Base-by-base conservation (phyloP, 2,888 invertebrate genomes). In the Omphaloscelis lunosa region DNA sequence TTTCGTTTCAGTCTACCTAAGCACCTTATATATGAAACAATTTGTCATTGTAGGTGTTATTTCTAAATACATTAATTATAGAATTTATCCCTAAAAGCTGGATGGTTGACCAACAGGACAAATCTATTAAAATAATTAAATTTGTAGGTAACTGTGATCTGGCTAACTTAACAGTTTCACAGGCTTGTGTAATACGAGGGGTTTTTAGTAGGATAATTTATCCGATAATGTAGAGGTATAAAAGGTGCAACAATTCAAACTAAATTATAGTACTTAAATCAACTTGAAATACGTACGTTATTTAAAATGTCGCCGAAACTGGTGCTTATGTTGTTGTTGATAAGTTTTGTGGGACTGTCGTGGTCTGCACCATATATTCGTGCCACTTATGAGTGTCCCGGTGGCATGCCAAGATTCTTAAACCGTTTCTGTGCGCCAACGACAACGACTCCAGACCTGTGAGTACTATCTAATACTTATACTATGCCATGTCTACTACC, bases 261-360 rank as follows among this genome's bases (percentile, higher is more conserved):
- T 34, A 1, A 11, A 56, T 0, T 3, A 15, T 27, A 53, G 39
- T 56, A 12, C 23, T 61, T 23, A 45, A 29, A 45, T 45, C 0
- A 27, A 9, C 2, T 41, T 58, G 20, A 23, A 29, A 11, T 15
- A 70, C 3, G 41, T 17, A 34, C 4, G 70, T 20, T 71, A 12
- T 65, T 39, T n/a, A 71, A 65, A 1, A 71, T 74, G 74, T 62
- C 73, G 61, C 20, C 29, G 1, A 75, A 73, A 73, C n/a, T 75
- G 11, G 9, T 51, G 29, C 0, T 61, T 9, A 8, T 75, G 27
- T 23, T 75, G 39, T 23, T 75, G 8, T 39, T 75, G 51, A 61
- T 75, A 12, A 75, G 48, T 39, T 72, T 72, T 23, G 15, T 74
- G 1, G 72, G 72, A 17, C 5, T 59, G 3, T 27, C 71, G 1